Evolutionary conservation across 2,797 vertebrate species (phyloP).

Genomic region (Pseudochirops corinnae): DNA sequence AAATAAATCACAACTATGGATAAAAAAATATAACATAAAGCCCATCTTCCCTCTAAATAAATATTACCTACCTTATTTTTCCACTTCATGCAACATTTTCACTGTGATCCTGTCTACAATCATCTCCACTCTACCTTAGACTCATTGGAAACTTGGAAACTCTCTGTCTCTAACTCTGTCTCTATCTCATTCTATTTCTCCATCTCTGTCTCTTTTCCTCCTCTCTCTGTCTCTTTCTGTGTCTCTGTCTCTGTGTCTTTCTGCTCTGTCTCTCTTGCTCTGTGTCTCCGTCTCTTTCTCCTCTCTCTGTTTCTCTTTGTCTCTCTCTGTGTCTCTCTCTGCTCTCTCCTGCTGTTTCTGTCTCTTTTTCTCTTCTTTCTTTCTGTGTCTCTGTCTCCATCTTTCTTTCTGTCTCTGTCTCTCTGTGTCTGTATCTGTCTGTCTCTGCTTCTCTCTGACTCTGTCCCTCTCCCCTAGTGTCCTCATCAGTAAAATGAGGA

Average conservation of each 20-base stretch:
- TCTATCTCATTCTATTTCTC: no score
- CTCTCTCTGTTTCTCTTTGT: neutral
- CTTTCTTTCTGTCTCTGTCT: neutral
- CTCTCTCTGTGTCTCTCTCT: neutral
- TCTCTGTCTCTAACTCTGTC: neutral
- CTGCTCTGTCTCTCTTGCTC: neutral
- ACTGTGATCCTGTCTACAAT: neutral
- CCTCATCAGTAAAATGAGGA: slow-evolving; percentile 29
- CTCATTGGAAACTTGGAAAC: neutral
- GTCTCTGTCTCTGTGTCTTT: neutral
- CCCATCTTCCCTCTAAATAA: neutral
- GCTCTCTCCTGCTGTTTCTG: neutral
- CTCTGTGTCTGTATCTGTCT: neutral
- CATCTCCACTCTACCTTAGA: neutral
- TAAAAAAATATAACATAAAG: neutral
- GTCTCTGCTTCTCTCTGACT: neutral
- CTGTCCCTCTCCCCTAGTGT: neutral
- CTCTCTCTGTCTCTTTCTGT: neutral
- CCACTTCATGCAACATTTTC: neutral
- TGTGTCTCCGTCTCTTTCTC: neutral
- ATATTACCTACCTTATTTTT: neutral
- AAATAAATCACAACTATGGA: neutral
- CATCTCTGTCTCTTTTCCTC: neutral
- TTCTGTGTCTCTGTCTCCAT: neutral
- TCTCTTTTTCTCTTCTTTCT: neutral